These are phyloP conservation scores for Labia minor DNA, from an alignment of 2,888 invertebrate species.

Conservation along the genomic window DNA sequence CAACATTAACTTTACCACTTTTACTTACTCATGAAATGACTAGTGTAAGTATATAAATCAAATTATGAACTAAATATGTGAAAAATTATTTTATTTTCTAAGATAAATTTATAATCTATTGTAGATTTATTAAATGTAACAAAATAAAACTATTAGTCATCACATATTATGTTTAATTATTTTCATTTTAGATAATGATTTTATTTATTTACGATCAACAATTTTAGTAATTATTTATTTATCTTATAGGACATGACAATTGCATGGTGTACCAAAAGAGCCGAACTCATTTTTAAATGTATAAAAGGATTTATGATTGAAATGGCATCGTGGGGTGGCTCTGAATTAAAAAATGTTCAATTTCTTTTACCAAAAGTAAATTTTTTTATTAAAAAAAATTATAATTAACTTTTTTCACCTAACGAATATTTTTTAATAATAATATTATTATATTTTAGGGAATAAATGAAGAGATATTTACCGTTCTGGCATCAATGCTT, in stretches of 20 bases:
- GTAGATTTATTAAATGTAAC: too few species aligned
- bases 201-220: too few species aligned
- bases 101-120: slow-evolving; percentile 3
- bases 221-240: slow-evolving; percentile 21
- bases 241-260: slow-evolving; percentile 77
- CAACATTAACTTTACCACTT: slow-evolving; percentile 84
- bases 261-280: slow-evolving; percentile 89
- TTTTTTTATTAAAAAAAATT: slow-evolving; percentile 15
- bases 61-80: background rate
- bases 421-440: too few species aligned
- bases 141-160: too few species aligned
- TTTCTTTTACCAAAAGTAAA: slow-evolving; percentile 69
- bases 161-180: background rate
- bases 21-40: slow-evolving; percentile 86
- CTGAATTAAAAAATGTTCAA: slow-evolving; percentile 76
- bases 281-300: slow-evolving; percentile 96
- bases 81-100: too few species aligned
- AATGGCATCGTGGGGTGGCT: slow-evolving; percentile 86
- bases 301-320: slow-evolving; percentile 99
- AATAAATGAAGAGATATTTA: slow-evolving; percentile 72
- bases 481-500: slow-evolving; percentile 72
- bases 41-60: slow-evolving; percentile 50
- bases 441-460: slow-evolving; percentile 47
- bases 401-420: too few species aligned
- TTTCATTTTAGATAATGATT: too few species aligned